phyloP scores from a whole-genome alignment of 2,888 invertebrate species.

The Lithodes maja region DNA sequence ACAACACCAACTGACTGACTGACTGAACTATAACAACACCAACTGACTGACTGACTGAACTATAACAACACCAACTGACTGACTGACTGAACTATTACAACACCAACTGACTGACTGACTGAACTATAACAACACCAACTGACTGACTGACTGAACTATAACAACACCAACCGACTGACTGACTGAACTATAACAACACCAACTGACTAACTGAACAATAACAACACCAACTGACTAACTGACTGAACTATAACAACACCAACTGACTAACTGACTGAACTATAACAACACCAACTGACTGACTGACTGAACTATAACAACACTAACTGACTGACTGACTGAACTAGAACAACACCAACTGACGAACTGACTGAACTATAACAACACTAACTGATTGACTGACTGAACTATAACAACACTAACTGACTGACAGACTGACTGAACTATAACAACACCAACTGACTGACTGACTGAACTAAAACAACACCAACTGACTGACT shows the following conservation, averaged over 20 bases:
- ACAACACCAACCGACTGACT: not conserved
- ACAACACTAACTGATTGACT: not conserved
- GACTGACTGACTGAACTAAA: conserved; percentile 5
- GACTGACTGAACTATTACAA: not conserved
- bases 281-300: not conserved
- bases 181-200: not conserved
- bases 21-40: not conserved
- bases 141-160: not conserved
- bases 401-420: not conserved
- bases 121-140: not conserved
- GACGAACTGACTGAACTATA: not conserved
- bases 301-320: not conserved
- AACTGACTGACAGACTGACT: not conserved
- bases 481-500: not conserved
- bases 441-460: not conserved
- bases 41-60: not conserved
- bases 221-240: not conserved
- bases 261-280: not conserved
- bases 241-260: not conserved
- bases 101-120: not conserved
- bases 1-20: not conserved
- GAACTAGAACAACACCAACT: not conserved
- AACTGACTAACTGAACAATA: not conserved
- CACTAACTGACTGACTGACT: not conserved
- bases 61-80: not conserved